Conservation (phyloP, 2,113 vertebrate genomes). For the Sinocyclocheilus rhinocerous region DNA sequence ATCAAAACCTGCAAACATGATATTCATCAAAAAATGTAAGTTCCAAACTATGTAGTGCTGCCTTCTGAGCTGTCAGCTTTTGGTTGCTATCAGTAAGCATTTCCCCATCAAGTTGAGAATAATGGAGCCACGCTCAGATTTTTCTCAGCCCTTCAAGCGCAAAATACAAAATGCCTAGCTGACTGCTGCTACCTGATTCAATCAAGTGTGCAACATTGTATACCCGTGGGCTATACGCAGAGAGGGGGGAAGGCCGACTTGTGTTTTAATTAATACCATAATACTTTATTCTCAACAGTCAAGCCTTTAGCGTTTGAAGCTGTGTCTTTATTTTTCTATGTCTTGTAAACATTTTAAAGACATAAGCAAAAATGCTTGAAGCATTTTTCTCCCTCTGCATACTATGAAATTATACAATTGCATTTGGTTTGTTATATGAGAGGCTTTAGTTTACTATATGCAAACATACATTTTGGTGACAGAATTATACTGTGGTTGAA, state of each 20-base stretch:
- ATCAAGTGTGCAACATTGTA: constrained; percentile 95
- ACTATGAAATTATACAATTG: constrained; percentile 54
- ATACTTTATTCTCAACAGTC: constrained; percentile 84
- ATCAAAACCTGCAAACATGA: constrained; percentile 27
- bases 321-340: constrained; percentile 73
- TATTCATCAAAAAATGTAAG: constrained; percentile 51
- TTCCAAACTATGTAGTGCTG: constrained; percentile 57
- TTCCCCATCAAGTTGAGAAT: constrained; percentile 74
- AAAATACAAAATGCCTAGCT: constrained; percentile 88
- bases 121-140: constrained; percentile 86
- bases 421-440: constrained; percentile 62
- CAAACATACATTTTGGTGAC: constrained; percentile 2
- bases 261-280: constrained; percentile 98
- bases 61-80: constrained; percentile 70
- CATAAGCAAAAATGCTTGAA: constrained; percentile 75
- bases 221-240: constrained; percentile 89
- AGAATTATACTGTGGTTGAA: constrained; percentile 6
- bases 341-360: constrained; percentile 91
- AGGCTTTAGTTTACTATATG: constrained; percentile 45
- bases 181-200: constrained; percentile 92
- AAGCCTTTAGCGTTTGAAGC: constrained; percentile 83
- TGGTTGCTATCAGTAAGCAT: constrained; percentile 74
- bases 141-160: constrained; percentile 86
- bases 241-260: constrained; percentile 81
- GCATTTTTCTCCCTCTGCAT: constrained; percentile 63